Evolutionary conservation across 2,113 vertebrate genomes (phyloP).

Genomic region (Sebastes fasciatus): DNA sequence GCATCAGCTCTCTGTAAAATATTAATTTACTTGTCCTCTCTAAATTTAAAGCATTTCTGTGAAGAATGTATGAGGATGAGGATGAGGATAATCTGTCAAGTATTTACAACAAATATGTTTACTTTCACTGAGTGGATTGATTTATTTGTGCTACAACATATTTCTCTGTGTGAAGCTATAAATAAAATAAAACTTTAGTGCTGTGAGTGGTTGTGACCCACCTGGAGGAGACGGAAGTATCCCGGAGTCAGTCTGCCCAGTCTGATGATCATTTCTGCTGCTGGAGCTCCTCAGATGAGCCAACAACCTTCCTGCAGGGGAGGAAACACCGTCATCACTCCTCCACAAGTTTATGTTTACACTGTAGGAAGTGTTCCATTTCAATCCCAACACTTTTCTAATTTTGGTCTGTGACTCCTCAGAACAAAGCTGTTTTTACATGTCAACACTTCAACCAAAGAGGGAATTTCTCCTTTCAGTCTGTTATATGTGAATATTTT

Average conservation of each 20-base stretch:
- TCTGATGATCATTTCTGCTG: constrained; percentile 85
- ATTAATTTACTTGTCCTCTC: constrained; percentile 14
- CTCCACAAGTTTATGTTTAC: not conserved
- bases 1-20: constrained; percentile 41
- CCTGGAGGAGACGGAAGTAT: constrained; percentile 93
- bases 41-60: constrained; percentile 7
- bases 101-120: not conserved
- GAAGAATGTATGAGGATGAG: not conserved
- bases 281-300: not conserved
- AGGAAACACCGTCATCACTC: not conserved
- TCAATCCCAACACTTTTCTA: not conserved
- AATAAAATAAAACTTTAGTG: not conserved
- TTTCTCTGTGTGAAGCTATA: not conserved
- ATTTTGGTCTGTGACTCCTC: not conserved
- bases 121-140: not conserved
- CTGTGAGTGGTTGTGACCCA: constrained; percentile 44
- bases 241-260: constrained; percentile 90
- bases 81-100: not conserved
- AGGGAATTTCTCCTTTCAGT: not conserved
- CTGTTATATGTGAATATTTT: not conserved
- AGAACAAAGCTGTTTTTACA: not conserved
- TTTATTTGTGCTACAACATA: not conserved
- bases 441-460: not conserved
- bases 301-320: constrained; percentile 20
- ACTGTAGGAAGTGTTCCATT: not conserved